Conservation (phyloP, 2,113 vertebrate genomes). For the Engraulis encrasicolus region DNA sequence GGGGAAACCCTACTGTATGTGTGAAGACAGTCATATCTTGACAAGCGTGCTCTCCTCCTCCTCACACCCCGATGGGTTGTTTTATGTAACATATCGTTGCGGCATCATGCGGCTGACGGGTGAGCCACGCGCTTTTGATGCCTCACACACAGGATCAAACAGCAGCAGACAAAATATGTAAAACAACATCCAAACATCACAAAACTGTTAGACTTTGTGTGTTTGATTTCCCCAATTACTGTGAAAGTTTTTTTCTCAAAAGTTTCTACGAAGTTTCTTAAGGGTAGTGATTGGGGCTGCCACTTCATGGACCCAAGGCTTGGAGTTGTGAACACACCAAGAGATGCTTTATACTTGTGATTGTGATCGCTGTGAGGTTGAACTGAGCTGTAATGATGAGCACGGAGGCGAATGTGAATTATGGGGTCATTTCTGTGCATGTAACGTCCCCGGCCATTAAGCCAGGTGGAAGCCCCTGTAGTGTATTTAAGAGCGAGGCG, state of each 20-base stretch:
- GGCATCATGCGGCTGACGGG: not conserved
- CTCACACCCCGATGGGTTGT: not conserved
- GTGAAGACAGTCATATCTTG: no score
- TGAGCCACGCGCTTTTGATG: not conserved
- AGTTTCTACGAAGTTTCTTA: not conserved
- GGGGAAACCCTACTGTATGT: no score
- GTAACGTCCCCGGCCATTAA: not conserved
- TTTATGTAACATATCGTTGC: not conserved
- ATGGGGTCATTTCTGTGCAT: not conserved
- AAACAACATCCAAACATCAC: not conserved
- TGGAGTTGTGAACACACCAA: not conserved
- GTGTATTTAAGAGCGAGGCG: not conserved
- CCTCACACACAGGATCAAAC: not conserved
- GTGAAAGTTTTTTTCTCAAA: no score
- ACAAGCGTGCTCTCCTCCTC: not conserved
- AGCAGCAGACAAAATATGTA: not conserved
- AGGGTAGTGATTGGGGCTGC: not conserved
- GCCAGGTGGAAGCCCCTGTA: not conserved
- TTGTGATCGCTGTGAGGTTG: slow-evolving; percentile 1
- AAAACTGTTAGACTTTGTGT: not conserved
- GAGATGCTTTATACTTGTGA: no score
- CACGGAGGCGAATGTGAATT: not conserved
- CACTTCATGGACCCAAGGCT: not conserved
- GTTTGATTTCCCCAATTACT: not conserved
- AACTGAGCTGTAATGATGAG: no score